Percentiles rank a stretch among this genome's conserved stretches.
Evolutionary conservation across 2,113 vertebrate species (phyloP).

Genomic region (Osmerus eperlanus): DNA sequence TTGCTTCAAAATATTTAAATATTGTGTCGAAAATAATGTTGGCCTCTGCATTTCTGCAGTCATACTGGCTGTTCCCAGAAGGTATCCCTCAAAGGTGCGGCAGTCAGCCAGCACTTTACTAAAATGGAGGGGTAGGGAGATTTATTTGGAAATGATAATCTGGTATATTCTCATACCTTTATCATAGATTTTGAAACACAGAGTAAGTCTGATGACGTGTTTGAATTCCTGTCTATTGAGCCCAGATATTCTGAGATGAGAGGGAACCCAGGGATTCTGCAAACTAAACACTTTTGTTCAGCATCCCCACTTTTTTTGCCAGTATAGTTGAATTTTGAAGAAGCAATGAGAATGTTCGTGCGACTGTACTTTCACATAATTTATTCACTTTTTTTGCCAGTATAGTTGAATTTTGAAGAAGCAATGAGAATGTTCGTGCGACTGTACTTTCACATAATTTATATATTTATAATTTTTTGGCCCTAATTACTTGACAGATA

Average conservation of each 20-base stretch:
- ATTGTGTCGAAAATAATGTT: constrained; percentile 64
- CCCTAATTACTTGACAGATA: no score
- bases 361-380: no score
- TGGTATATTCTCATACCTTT: constrained; percentile 34
- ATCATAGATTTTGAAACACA: constrained; percentile 19
- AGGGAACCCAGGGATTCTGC: constrained; percentile 32
- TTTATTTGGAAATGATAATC: constrained; percentile 37
- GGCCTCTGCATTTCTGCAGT: constrained; percentile 45
- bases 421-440: no score
- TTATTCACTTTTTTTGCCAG: no score
- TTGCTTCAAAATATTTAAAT: constrained; percentile 66
- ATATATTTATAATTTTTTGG: no score
- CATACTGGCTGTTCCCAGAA: constrained; percentile 51
- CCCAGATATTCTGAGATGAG: neutral
- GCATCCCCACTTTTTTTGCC: no score
- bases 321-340: no score
- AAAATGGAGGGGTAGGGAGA: constrained; percentile 13
- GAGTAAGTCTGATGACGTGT: neutral
- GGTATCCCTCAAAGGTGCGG: constrained; percentile 50
- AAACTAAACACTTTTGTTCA: constrained; percentile 17
- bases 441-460: no score
- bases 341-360: no score
- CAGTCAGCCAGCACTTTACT: constrained; percentile 47
- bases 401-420: no score
- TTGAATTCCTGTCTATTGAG: neutral